Conservation (phyloP, 1,140 invertebrate genomes). For the Capitella teleta region DNA sequence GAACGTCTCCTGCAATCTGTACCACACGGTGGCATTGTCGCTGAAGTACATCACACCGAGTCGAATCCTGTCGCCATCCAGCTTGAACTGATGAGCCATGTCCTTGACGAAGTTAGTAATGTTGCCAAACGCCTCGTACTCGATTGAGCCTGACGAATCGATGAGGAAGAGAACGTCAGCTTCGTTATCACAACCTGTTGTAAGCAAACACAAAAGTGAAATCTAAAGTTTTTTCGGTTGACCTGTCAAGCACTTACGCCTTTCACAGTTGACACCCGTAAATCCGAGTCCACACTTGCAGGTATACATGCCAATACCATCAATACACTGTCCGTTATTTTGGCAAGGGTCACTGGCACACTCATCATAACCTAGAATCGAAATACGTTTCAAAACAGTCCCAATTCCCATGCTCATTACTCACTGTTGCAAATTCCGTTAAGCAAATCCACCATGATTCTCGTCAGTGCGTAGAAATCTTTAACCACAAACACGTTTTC, state of each 20-base stretch:
- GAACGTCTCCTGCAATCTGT: neutral
- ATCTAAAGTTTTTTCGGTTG: too few relatives aligned
- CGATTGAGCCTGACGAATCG: slow-evolving; percentile 10
- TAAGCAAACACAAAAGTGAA: too few relatives aligned
- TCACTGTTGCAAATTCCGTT: slow-evolving; percentile 6
- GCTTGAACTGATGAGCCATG: neutral
- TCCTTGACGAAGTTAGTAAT: slow-evolving; percentile 7
- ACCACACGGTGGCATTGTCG: neutral
- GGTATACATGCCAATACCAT: slow-evolving; percentile 1
- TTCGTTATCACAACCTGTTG: neutral
- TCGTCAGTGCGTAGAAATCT: slow-evolving; percentile 3
- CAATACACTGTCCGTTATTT: slow-evolving; percentile 11
- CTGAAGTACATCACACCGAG: slow-evolving; percentile 1
- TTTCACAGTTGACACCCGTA: slow-evolving; percentile 5
- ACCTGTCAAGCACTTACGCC: neutral
- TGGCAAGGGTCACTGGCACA: slow-evolving; percentile 12
- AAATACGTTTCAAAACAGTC: neutral
- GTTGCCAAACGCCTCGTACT: neutral
- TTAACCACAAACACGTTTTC: slow-evolving; percentile 4
- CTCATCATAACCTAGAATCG: slow-evolving; percentile 4
- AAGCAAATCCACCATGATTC: slow-evolving; percentile 8
- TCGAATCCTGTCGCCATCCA: neutral
- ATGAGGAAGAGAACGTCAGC: slow-evolving; percentile 9
- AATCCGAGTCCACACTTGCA: slow-evolving; percentile 6
- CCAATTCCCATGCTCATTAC: neutral